phyloP scores from a whole-genome alignment of 1,140 invertebrate species.

The Heliconius melpomene region DNA sequence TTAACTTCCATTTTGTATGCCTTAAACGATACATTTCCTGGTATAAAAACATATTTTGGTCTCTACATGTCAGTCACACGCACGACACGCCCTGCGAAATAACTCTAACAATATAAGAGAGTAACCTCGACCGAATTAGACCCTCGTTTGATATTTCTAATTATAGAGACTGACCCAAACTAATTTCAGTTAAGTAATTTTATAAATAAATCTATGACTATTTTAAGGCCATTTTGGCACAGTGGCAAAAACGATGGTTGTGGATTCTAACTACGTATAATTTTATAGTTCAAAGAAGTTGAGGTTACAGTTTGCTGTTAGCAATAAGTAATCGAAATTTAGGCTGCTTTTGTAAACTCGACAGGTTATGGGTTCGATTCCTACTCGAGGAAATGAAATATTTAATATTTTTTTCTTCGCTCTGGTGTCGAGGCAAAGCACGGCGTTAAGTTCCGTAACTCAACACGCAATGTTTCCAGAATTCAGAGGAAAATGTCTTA shows the following conservation, averaged over 20 bases:
- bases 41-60: neutral
- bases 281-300: no score
- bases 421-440: neutral
- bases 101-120: neutral
- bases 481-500: neutral
- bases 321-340: no score
- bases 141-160: constrained; percentile 2
- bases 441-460: neutral
- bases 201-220: neutral
- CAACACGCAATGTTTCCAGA: neutral
- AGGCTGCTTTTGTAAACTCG: no score
- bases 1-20: neutral
- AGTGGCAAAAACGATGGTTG: no score
- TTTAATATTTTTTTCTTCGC: no score
- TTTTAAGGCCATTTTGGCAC: no score
- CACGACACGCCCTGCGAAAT: constrained; percentile 1
- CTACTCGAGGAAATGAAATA: no score
- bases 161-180: neutral
- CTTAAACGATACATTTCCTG: neutral
- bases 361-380: no score
- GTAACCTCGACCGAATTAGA: neutral
- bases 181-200: neutral
- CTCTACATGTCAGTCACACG: neutral
- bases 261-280: no score
- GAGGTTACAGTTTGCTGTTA: no score